phyloP scores from a whole-genome alignment of 2,888 invertebrate species.

The Gonocerus acuteangulatus region DNA sequence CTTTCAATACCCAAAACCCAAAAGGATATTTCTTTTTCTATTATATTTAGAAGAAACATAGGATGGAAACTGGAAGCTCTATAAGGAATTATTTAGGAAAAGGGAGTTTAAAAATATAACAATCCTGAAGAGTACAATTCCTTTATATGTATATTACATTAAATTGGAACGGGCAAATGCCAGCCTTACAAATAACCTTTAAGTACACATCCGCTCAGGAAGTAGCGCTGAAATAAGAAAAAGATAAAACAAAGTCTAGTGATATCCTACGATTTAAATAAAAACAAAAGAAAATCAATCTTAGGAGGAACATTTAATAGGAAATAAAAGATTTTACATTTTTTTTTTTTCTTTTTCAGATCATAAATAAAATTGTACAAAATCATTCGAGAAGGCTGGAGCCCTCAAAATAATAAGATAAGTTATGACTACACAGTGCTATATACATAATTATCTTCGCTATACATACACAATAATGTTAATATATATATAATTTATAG shows the following conservation, averaged over 20 bases:
- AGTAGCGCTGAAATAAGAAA: neutral
- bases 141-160: conserved; percentile 33
- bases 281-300: conserved; percentile 1
- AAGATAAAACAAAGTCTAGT: neutral
- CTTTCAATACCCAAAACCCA: no score
- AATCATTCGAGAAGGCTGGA: conserved; percentile 15
- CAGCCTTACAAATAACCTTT: conserved; percentile 22
- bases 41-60: no score
- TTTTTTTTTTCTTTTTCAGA: neutral
- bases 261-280: neutral
- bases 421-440: conserved; percentile 27
- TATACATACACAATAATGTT: conserved; percentile 25
- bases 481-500: conserved; percentile 25
- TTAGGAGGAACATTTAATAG: conserved; percentile 18
- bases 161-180: conserved; percentile 22
- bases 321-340: neutral
- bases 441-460: conserved; percentile 28
- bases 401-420: conserved; percentile 22
- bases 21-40: no score
- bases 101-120: neutral
- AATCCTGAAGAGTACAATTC: conserved; percentile 30
- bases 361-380: conserved; percentile 11
- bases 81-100: no score
- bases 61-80: no score
- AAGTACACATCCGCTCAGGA: conserved; percentile 22